These are phyloP conservation scores for Nephrotoma appendiculata DNA, from an alignment of 2,888 invertebrate genomes.

Conservation along the genomic window DNA sequence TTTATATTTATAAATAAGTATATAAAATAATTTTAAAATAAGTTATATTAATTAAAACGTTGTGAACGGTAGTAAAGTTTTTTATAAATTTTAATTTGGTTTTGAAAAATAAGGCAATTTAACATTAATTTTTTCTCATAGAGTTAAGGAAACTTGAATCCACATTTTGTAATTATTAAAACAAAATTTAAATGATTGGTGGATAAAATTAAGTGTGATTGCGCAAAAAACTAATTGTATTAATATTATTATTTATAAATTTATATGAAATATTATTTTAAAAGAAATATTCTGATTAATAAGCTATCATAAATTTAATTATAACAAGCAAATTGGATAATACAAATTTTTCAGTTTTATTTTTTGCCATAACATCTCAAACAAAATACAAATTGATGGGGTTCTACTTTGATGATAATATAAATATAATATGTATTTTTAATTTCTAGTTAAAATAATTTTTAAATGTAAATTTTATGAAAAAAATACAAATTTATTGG, in stretches of 20 bases:
- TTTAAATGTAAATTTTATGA: neutral
- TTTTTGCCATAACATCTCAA: neutral
- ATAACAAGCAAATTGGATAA: neutral
- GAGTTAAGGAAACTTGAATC: neutral
- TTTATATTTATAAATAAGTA: neutral
- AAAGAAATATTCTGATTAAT: neutral
- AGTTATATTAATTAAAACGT: neutral
- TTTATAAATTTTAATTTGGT: neutral
- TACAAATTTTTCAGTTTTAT: neutral
- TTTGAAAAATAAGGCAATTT: too few species aligned
- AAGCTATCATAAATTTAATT: neutral
- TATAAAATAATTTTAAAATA: neutral
- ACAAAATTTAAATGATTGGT: neutral
- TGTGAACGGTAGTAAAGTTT: neutral
- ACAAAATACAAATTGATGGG: neutral
- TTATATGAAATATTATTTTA: neutral
- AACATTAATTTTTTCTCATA: neutral
- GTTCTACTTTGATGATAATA: conserved; percentile 3
- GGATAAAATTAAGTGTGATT: neutral
- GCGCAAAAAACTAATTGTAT: neutral
- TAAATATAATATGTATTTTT: neutral
- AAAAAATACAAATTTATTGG: neutral
- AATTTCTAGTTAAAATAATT: conserved; percentile 2
- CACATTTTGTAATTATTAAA: neutral
- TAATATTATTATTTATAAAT: neutral